Percentiles rank a stretch among this genome's conserved stretches.
phyloP scores from a whole-genome alignment of 2,113 vertebrate genomes.

The Scatophagus argus region DNA sequence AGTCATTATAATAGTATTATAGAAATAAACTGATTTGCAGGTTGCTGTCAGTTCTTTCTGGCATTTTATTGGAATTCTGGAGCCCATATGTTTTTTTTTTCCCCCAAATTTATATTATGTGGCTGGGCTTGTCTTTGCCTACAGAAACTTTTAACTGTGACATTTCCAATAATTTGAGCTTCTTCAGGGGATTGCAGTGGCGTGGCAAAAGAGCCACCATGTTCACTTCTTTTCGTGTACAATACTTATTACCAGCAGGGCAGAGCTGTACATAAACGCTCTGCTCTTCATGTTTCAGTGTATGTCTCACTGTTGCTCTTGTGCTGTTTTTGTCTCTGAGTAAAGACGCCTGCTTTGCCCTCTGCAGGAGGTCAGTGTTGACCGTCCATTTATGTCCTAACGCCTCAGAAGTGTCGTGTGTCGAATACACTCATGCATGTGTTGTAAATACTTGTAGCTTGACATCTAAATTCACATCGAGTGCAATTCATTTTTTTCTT shows the following conservation, averaged over 20 bases:
- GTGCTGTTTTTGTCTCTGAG: neutral
- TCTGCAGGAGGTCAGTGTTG: neutral
- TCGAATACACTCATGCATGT: conserved; percentile 32
- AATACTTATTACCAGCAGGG: neutral
- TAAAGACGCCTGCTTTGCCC: neutral
- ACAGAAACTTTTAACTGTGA: conserved; percentile 43
- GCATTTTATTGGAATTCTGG: conserved; percentile 7
- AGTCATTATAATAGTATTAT: neutral
- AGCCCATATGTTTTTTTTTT: conserved; percentile 11
- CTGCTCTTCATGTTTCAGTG: neutral
- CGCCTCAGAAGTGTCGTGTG: conserved; percentile 6
- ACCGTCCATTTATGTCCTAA: neutral
- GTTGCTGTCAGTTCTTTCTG: conserved; percentile 33
- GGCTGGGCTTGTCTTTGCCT: conserved; percentile 18
- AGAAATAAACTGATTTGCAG: conserved; percentile 20
- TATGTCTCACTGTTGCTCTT: neutral
- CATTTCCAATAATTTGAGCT: conserved; percentile 46
- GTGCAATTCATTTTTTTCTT: too few relatives aligned
- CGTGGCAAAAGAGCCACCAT: neutral
- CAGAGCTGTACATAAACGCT: conserved; percentile 7
- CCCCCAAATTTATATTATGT: conserved; percentile 4
- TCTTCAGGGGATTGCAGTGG: conserved; percentile 63
- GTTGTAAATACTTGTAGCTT: conserved; percentile 52
- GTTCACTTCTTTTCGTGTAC: conserved; percentile 13
- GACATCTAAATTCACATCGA: too few relatives aligned